Evolutionary conservation across 2,113 vertebrate genomes (phyloP).

Genomic region (Elephas maximus): DNA sequence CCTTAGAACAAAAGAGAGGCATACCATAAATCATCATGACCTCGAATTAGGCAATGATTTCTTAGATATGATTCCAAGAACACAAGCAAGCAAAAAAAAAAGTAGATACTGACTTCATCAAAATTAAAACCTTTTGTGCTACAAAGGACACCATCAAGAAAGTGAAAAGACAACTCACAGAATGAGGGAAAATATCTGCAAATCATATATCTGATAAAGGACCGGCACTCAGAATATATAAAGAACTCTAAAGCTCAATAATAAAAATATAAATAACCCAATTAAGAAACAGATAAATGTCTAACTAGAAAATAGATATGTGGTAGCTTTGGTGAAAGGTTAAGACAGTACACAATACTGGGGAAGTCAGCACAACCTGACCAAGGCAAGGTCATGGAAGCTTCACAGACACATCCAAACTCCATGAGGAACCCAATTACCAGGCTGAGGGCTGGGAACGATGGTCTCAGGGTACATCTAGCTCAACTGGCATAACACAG

Average conservation of each 20-base stretch:
- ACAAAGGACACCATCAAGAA: neutral
- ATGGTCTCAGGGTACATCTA: no score
- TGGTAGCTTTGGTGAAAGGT: no score
- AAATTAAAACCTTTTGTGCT: neutral
- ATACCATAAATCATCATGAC: neutral
- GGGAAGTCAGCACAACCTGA: no score
- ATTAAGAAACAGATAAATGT: neutral
- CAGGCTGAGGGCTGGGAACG: no score
- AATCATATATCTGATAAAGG: neutral
- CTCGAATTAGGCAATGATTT: neutral
- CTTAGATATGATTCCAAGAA: neutral
- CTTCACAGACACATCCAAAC: no score
- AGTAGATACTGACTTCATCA: neutral
- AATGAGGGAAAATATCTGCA: neutral
- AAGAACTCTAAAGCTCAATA: neutral
- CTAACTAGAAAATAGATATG: neutral
- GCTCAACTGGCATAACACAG: no score
- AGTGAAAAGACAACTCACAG: neutral
- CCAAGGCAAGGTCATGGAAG: no score
- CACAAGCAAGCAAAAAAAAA: neutral
- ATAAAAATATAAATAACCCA: neutral
- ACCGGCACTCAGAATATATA: neutral
- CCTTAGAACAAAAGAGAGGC: neutral
- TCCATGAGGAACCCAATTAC: no score
- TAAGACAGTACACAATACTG: no score